These are phyloP conservation scores for Neoitamus cyanurus DNA, from an alignment of 2,888 invertebrate genomes.

Conservation along the genomic window DNA sequence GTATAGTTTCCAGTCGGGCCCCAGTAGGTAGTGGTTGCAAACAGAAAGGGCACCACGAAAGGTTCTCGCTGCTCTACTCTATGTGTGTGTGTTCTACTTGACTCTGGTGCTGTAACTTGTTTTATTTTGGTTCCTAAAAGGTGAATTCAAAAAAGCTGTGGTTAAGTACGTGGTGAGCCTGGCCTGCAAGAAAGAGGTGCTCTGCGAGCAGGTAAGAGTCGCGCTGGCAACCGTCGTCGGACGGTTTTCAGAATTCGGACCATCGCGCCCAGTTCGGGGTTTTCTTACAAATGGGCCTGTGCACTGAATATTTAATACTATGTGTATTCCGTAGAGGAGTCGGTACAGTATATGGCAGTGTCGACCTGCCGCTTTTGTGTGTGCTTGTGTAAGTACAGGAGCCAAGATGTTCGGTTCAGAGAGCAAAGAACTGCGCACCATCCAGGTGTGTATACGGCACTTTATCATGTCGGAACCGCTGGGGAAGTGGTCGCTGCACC, in stretches of 20 bases:
- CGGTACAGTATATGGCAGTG: neutral
- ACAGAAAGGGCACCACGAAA: constrained; percentile 7
- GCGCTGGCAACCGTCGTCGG: neutral
- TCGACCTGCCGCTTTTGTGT: neutral
- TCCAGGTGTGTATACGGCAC: constrained; percentile 31
- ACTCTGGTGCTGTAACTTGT: constrained; percentile 9
- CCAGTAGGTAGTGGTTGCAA: constrained; percentile 6
- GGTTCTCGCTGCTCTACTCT: neutral
- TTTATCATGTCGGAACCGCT: neutral
- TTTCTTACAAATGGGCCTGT: constrained; percentile 11
- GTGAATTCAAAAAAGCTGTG: neutral
- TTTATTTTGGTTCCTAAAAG: constrained; percentile 22
- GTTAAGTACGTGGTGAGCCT: neutral
- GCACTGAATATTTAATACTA: constrained; percentile 20
- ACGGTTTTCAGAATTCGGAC: neutral
- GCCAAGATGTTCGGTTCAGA: constrained; percentile 10
- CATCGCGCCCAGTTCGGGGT: neutral
- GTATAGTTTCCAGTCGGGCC: neutral
- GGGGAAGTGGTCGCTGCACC: constrained; percentile 5
- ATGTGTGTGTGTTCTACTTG: constrained; percentile 30
- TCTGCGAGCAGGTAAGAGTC: neutral
- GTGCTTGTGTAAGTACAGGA: neutral
- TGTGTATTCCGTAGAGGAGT: neutral
- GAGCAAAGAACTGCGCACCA: constrained; percentile 42
- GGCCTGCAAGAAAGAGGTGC: neutral